Percentiles rank a stretch among this genome's conserved stretches.
Conservation (phyloP, 2,113 vertebrate species). For the Apodemus speciosus region DNA sequence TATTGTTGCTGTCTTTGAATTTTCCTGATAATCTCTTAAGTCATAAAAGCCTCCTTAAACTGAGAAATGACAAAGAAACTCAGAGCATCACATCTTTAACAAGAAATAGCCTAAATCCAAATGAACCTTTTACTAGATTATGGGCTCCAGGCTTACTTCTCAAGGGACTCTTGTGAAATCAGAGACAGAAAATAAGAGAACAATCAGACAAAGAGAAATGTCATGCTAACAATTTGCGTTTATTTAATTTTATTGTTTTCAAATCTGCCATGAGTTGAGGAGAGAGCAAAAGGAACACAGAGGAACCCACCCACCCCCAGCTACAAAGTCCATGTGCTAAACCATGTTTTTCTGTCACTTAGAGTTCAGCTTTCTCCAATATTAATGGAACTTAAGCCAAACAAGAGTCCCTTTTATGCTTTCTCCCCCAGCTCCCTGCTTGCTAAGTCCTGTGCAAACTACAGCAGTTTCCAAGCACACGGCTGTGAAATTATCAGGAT, state of each 20-base stretch:
- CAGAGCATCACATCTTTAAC: constrained; percentile 64
- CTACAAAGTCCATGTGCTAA: constrained; percentile 73
- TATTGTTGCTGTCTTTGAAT: constrained; percentile 21
- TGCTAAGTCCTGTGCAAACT: constrained; percentile 86
- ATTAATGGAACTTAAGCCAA: constrained; percentile 81
- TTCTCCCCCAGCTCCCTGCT: constrained; percentile 77
- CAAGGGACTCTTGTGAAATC: constrained; percentile 76
- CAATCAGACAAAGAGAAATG: constrained; percentile 78
- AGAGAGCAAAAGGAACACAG: constrained; percentile 61
- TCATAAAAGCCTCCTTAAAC: constrained; percentile 23
- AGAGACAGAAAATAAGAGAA: constrained; percentile 77
- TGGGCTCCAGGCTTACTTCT: constrained; percentile 70
- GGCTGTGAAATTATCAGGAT: constrained; percentile 87
- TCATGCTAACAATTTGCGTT: constrained; percentile 70
- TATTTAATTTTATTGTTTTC: constrained; percentile 78
- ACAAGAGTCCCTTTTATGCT: constrained; percentile 86
- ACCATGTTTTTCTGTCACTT: constrained; percentile 77
- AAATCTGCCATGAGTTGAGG: constrained; percentile 38
- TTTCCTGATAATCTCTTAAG: constrained; percentile 64
- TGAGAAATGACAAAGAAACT: background rate
- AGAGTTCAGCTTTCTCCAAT: constrained; percentile 74
- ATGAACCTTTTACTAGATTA: constrained; percentile 78
- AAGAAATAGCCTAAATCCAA: constrained; percentile 73
- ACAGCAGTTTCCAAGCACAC: constrained; percentile 83
- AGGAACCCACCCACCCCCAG: constrained; percentile 51